Base-by-base conservation (phyloP, 2,888 invertebrate genomes). In the Tethea ocularis region DNA sequence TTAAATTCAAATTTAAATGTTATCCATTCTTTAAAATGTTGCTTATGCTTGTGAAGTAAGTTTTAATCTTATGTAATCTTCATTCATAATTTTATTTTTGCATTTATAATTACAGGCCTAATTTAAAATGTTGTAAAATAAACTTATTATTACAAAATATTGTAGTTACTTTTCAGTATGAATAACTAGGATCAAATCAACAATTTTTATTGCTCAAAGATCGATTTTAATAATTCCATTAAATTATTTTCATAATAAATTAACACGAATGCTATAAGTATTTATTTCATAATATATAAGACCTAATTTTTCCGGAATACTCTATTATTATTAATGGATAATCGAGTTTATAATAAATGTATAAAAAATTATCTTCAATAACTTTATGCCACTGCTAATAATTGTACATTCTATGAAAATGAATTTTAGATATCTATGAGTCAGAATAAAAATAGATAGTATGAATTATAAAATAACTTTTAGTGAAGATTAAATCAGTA, bases 401-500 rank as follows among this genome's bases (percentile, higher is more conserved):
- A n/a, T 7, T 38, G 46, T 46, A 46, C 46, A 46, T 20, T 46
- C 10, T 20, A 46, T 2, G 20, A 20, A 46, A 46, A 20, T 10
- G 46, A 20, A 7, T 46, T 46, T 46, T 46, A 46, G 10, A 10
- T 20, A 17, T 17, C 41, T 17, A 41, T 41, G n/a, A 41, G 41
- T 46, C 20, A n/a, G 20, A 46, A 46, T 46, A 46, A 24, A 61
- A 57, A 52, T 66, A 63, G 61, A 61, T 68, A 69, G 62, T 54
- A 57, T 60, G 61, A 53, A 62, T 58, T 57, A 53, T 61, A 61
- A 46, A 10, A 24, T 53, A 53, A 29, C 29, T 53, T 60, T 60
- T 61, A 65, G 55, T 51, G 57, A 61, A 64, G 63, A 59, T 60
- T 59, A 29, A 60, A 59, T 64, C 63, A 62, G 71, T 66, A 70